A percentile compares a stretch with the other conserved stretches of the same genome.
Conservation (phyloP, 2,113 vertebrate genomes). For the Microcebus murinus region DNA sequence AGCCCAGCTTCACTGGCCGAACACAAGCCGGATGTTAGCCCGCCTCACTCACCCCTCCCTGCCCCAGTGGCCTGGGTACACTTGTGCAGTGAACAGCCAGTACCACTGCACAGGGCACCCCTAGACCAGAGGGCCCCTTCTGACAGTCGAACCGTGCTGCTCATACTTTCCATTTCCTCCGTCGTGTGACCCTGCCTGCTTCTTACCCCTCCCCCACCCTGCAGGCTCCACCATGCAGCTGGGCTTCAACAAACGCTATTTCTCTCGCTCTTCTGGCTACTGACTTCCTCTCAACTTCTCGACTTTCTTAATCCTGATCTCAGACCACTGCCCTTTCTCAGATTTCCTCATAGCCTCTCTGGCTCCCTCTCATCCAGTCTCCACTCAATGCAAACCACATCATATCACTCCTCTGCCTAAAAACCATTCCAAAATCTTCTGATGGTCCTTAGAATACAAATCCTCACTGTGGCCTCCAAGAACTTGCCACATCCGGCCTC, state of each 20-base stretch:
- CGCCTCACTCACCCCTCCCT: neutral
- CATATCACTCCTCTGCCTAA: neutral
- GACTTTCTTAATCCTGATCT: neutral
- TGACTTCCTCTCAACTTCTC: neutral
- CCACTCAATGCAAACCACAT: neutral
- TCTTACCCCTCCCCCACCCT: neutral
- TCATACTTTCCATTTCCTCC: neutral
- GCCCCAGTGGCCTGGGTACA: neutral
- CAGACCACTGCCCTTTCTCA: neutral
- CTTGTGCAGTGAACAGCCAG: neutral
- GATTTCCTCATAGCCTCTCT: neutral
- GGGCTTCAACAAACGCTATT: neutral
- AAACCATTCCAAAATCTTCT: neutral
- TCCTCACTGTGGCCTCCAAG: neutral
- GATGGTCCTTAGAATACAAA: neutral
- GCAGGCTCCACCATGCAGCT: accelerated
- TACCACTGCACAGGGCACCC: neutral
- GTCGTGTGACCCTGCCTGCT: accelerated
- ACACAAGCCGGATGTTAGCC: neutral
- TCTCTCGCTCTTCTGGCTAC: neutral
- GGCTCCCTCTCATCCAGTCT: neutral
- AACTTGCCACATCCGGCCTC: neutral
- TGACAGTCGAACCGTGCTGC: neutral
- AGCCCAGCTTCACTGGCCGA: neutral
- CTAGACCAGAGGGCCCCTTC: neutral